A percentile compares a stretch with the other conserved stretches of the same genome.
phyloP scores from a whole-genome alignment of 2,888 invertebrate genomes.

The Drosophila paramelanica region DNA sequence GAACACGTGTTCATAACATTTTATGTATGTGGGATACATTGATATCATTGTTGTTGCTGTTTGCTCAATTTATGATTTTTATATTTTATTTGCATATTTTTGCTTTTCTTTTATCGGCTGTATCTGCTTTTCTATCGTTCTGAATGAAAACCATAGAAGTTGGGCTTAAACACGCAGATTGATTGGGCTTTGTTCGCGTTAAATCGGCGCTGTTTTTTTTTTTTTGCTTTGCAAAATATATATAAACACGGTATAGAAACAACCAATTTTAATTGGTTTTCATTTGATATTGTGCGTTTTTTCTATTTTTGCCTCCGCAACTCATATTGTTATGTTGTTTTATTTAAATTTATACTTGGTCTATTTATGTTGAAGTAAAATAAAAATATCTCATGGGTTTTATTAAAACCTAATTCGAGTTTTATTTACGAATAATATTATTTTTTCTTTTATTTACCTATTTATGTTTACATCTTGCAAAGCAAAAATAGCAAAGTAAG shows the following conservation, averaged over 20 bases:
- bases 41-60: constrained; percentile 45
- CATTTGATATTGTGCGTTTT: neutral
- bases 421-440: neutral
- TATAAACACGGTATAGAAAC: neutral
- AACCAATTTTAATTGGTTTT: neutral
- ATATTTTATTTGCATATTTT: constrained; percentile 52
- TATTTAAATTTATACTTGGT: too few relatives aligned
- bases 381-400: too few relatives aligned
- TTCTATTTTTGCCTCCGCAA: neutral
- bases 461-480: too few relatives aligned
- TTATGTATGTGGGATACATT: constrained; percentile 48
- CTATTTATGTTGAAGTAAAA: too few relatives aligned
- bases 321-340: neutral
- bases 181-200: constrained; percentile 8
- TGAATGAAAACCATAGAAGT: constrained; percentile 2
- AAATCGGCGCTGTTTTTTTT: neutral
- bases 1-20: constrained; percentile 71
- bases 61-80: constrained; percentile 57
- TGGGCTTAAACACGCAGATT: constrained; percentile 12
- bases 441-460: too few relatives aligned
- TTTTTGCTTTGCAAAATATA: neutral
- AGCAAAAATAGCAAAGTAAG: too few relatives aligned
- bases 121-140: constrained; percentile 36
- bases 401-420: neutral
- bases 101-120: constrained; percentile 12